phyloP scores from a whole-genome alignment of 2,113 vertebrate genomes.

The Steatornis caripensis region DNA sequence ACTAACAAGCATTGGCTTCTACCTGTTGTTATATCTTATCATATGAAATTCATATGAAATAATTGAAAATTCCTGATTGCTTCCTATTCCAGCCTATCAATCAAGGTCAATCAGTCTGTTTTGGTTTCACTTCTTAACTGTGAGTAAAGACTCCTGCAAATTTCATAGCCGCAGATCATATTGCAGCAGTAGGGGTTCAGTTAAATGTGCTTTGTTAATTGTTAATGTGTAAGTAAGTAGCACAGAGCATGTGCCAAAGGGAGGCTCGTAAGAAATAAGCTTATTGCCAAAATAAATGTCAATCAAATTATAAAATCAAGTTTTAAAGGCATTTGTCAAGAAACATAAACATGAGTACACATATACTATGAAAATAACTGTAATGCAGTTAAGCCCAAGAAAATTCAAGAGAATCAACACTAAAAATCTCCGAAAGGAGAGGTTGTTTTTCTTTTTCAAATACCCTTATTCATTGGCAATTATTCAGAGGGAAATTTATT shows the following conservation, averaged over 20 bases:
- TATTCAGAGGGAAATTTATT: neutral
- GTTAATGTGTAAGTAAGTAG: slow-evolving; percentile 54
- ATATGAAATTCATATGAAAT: neutral
- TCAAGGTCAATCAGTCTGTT: neutral
- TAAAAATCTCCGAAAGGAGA: neutral
- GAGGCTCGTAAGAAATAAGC: slow-evolving; percentile 38
- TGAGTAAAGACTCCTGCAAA: slow-evolving; percentile 51
- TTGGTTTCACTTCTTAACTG: slow-evolving; percentile 27
- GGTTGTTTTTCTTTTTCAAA: neutral
- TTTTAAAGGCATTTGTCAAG: slow-evolving; percentile 55
- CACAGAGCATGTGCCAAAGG: slow-evolving; percentile 37
- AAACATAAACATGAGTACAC: neutral
- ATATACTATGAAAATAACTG: neutral
- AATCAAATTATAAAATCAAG: slow-evolving; percentile 38
- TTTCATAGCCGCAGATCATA: slow-evolving; percentile 40
- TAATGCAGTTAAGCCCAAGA: neutral
- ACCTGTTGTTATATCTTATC: neutral
- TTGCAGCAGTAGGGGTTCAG: slow-evolving; percentile 28
- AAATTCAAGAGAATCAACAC: neutral
- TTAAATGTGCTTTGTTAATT: slow-evolving; percentile 66
- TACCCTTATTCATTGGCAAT: neutral
- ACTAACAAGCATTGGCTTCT: neutral
- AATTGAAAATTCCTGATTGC: neutral
- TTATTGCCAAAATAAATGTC: slow-evolving; percentile 59
- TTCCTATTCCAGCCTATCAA: neutral